Conservation (phyloP, 2,113 vertebrate species). For the Brachyistius frenatus region DNA sequence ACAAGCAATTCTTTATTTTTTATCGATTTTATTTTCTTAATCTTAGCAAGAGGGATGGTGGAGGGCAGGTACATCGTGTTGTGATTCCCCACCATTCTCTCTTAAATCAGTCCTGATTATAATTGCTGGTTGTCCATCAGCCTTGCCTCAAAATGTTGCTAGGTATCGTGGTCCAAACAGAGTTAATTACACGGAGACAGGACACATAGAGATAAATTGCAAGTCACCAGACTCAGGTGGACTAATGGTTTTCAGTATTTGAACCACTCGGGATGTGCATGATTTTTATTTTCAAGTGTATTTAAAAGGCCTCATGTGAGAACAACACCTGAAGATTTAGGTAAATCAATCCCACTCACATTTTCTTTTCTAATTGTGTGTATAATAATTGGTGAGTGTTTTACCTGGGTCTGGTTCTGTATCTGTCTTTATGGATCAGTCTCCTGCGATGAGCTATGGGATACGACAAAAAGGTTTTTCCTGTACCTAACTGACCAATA, state of each 20-base stretch:
- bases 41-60: conserved; percentile 29
- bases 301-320: conserved; percentile 34
- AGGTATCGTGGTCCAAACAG: conserved; percentile 63
- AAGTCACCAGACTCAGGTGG: conserved; percentile 60
- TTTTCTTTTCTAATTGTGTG: conserved; percentile 44
- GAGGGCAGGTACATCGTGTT: conserved; percentile 24
- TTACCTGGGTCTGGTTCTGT: conserved; percentile 65
- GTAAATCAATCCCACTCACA: conserved; percentile 26
- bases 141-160: conserved; percentile 75
- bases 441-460: conserved; percentile 62
- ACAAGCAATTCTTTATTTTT: conserved; percentile 28
- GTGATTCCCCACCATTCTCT: conserved; percentile 22
- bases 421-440: conserved; percentile 59
- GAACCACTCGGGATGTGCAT: conserved; percentile 30
- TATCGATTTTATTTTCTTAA: conserved; percentile 41
- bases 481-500: conserved; percentile 72
- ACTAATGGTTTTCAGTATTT: conserved; percentile 65
- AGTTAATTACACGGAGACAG: conserved; percentile 55
- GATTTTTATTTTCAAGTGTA: conserved; percentile 37
- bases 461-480: conserved; percentile 62
- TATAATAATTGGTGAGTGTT: conserved; percentile 37
- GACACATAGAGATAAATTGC: conserved; percentile 53
- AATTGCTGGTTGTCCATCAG: conserved; percentile 44
- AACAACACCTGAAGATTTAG: conserved; percentile 40
- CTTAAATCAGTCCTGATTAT: conserved; percentile 36